Evolutionary conservation across 1,140 invertebrate genomes (phyloP).

Genomic region (Bathynomus jamesi): DNA sequence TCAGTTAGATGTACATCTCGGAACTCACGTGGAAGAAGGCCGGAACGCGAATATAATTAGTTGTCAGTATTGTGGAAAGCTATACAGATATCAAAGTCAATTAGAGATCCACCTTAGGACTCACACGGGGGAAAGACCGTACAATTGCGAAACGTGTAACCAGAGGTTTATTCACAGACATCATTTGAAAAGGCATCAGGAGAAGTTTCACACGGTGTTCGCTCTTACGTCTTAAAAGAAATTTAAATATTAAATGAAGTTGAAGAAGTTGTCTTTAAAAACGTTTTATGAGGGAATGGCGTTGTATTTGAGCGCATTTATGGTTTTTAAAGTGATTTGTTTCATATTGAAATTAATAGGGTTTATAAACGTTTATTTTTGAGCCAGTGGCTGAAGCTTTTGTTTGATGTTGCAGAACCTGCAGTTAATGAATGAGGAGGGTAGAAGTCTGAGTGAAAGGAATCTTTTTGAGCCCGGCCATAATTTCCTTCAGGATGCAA

Average conservation of each 20-base stretch:
- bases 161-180: not conserved
- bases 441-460: too few relatives aligned
- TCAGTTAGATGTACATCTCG: not conserved
- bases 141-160: constrained; percentile 31
- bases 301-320: too few relatives aligned
- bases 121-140: constrained; percentile 45
- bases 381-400: not conserved
- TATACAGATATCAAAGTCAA: constrained; percentile 38
- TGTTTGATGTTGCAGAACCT: not conserved
- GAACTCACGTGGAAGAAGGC: not conserved
- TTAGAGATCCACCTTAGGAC: constrained; percentile 45
- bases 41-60: not conserved
- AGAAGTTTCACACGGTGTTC: not conserved
- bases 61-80: constrained; percentile 7
- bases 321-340: too few relatives aligned
- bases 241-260: not conserved
- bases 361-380: too few relatives aligned
- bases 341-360: too few relatives aligned
- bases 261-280: too few relatives aligned
- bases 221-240: not conserved
- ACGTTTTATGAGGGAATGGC: too few relatives aligned
- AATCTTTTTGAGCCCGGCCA: not conserved
- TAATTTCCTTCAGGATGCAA: not conserved
- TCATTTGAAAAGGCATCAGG: not conserved
- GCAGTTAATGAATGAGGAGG: not conserved